Evolutionary conservation across 2,888 invertebrate species (phyloP).

Genomic region (Anorthoa munda): DNA sequence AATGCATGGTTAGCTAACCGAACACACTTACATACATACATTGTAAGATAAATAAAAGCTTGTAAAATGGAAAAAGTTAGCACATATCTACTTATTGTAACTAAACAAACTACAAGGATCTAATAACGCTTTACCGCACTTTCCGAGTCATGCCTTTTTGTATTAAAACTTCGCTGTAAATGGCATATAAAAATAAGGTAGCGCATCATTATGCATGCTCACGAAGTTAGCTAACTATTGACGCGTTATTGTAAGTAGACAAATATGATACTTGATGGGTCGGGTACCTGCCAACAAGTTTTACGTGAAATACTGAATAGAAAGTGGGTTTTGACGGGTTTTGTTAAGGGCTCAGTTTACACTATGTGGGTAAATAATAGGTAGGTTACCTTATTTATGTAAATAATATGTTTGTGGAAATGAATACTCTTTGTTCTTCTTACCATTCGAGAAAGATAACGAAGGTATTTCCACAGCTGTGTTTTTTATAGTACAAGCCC

Average conservation of each 20-base stretch:
- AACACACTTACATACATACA: too few relatives aligned
- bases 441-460: not conserved
- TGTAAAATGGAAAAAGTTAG: not conserved
- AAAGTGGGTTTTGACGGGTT: slow-evolving; percentile 2
- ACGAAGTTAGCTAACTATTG: slow-evolving; percentile 60
- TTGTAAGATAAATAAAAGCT: too few relatives aligned
- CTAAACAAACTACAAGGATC: not conserved
- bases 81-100: not conserved
- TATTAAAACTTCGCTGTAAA: slow-evolving; percentile 43
- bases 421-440: too few relatives aligned
- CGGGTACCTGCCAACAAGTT: slow-evolving; percentile 41
- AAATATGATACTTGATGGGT: slow-evolving; percentile 49
- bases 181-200: slow-evolving; percentile 25
- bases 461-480: not conserved
- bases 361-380: not conserved
- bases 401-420: not conserved
- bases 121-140: slow-evolving; percentile 11
- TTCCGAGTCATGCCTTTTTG: slow-evolving; percentile 7
- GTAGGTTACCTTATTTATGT: not conserved
- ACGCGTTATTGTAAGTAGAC: slow-evolving; percentile 39
- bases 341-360: not conserved
- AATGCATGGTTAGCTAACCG: too few relatives aligned
- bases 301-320: not conserved
- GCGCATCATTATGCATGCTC: slow-evolving; percentile 51
- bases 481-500: too few relatives aligned